A percentile compares a stretch with the other conserved stretches of the same genome.
Conservation (phyloP, 2,113 vertebrate genomes). For the Mesocricetus auratus region DNA sequence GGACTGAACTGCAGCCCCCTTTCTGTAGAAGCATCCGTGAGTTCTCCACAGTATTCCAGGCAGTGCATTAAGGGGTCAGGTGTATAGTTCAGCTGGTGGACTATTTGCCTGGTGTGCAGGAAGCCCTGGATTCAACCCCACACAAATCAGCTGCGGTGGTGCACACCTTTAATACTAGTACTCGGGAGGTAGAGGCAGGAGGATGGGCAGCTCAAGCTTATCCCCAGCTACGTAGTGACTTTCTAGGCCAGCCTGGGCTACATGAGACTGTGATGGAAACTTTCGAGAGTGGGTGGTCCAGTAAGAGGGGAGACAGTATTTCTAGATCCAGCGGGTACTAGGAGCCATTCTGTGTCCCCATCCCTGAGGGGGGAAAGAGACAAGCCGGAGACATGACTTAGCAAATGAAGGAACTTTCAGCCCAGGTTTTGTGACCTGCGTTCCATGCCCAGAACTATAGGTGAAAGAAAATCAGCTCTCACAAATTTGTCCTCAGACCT, state of each 20-base stretch:
- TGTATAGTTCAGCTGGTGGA: neutral
- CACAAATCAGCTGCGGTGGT: neutral
- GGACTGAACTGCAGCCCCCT: accelerated
- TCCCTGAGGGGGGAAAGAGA: neutral
- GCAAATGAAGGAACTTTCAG: neutral
- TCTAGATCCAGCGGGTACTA: no score
- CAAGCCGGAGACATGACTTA: neutral
- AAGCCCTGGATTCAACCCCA: neutral
- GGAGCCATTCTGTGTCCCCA: neutral
- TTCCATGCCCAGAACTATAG: neutral
- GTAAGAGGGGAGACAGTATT: neutral
- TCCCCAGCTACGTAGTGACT: neutral
- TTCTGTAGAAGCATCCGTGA: neutral
- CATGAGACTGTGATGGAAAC: neutral
- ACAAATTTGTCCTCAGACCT: neutral
- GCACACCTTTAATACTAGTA: neutral
- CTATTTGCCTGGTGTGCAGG: neutral
- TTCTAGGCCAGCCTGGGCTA: neutral
- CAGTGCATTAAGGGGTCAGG: no score
- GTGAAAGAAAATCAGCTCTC: neutral
- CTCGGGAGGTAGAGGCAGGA: neutral
- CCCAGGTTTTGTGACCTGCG: neutral
- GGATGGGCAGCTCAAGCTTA: neutral
- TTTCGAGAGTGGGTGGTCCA: neutral
- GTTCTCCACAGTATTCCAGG: neutral